These are phyloP conservation scores for Creontiades dilutus DNA, from an alignment of 2,888 invertebrate genomes.

Conservation along the genomic window DNA sequence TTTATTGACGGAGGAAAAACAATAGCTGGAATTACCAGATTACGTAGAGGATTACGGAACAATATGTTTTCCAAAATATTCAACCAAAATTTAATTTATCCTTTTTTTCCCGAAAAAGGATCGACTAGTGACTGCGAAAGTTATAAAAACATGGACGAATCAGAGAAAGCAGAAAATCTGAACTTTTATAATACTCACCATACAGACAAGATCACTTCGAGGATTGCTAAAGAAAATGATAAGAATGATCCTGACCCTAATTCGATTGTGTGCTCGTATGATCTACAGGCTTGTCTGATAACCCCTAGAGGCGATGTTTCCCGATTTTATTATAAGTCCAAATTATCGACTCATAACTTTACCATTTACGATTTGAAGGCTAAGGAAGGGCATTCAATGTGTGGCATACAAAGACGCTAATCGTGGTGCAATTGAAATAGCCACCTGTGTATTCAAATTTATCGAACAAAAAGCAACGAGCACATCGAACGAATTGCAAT, in stretches of 20 bases:
- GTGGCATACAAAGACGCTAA: conserved; percentile 66
- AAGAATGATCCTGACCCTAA: conserved; percentile 25
- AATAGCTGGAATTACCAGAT: too few relatives aligned
- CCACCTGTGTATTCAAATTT: conserved; percentile 39
- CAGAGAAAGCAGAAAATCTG: background rate
- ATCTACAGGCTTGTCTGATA: conserved; percentile 26
- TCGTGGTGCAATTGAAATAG: conserved; percentile 58
- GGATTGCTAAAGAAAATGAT: conserved; percentile 40
- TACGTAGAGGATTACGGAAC: too few relatives aligned
- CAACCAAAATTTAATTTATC: too few relatives aligned
- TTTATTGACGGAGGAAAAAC: too few relatives aligned
- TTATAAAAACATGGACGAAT: too few relatives aligned
- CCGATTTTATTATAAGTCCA: conserved; percentile 66
- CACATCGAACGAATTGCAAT: background rate
- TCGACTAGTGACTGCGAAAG: too few relatives aligned
- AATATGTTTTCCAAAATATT: too few relatives aligned
- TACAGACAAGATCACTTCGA: conserved; percentile 19
- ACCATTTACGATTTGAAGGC: conserved; percentile 65
- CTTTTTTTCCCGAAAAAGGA: too few relatives aligned
- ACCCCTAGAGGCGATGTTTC: conserved; percentile 51
- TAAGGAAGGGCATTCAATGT: conserved; percentile 58
- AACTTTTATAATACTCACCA: background rate
- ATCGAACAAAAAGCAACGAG: background rate
- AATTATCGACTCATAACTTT: conserved; percentile 59
- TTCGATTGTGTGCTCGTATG: conserved; percentile 47